A percentile compares a stretch with the other conserved stretches of the same genome.
These are phyloP conservation scores for Zaprionus lineosus DNA, from an alignment of 2,888 invertebrate genomes.

Conservation along the genomic window DNA sequence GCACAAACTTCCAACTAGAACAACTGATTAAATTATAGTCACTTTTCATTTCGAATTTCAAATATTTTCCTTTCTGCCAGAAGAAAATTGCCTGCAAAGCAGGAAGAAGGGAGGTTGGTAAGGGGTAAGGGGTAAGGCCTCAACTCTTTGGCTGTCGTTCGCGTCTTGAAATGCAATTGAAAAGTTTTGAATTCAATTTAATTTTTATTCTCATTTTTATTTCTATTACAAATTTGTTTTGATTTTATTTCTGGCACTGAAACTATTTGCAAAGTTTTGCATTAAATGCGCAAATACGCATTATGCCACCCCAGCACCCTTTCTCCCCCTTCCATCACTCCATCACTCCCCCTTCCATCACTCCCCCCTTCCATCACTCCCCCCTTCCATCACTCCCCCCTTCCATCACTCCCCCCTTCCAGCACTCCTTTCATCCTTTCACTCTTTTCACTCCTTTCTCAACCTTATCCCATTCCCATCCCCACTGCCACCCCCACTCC, in stretches of 20 bases:
- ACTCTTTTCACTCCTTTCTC: background rate
- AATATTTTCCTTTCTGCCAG: too few relatives aligned
- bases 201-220: slow-evolving; percentile 26
- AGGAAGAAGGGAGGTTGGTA: too few relatives aligned
- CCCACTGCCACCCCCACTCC: background rate
- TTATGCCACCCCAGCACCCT: slow-evolving; percentile 24
- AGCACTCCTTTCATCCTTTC: background rate
- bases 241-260: slow-evolving; percentile 62
- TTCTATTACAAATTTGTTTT: slow-evolving; percentile 47
- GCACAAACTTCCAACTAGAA: too few relatives aligned
- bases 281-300: slow-evolving; percentile 77
- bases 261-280: slow-evolving; percentile 75
- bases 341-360: background rate
- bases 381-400: too few relatives aligned
- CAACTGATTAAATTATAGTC: too few relatives aligned
- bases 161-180: slow-evolving; percentile 64
- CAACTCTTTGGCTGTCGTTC: slow-evolving; percentile 6
- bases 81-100: too few relatives aligned
- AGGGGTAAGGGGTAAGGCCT: background rate
- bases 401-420: background rate
- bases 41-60: too few relatives aligned
- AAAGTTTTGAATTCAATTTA: slow-evolving; percentile 60
- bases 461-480: too few relatives aligned
- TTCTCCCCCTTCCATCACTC: background rate
- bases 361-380: background rate